phyloP scores from a whole-genome alignment of 2,113 vertebrate species.

The Sylvietta virens region DNA sequence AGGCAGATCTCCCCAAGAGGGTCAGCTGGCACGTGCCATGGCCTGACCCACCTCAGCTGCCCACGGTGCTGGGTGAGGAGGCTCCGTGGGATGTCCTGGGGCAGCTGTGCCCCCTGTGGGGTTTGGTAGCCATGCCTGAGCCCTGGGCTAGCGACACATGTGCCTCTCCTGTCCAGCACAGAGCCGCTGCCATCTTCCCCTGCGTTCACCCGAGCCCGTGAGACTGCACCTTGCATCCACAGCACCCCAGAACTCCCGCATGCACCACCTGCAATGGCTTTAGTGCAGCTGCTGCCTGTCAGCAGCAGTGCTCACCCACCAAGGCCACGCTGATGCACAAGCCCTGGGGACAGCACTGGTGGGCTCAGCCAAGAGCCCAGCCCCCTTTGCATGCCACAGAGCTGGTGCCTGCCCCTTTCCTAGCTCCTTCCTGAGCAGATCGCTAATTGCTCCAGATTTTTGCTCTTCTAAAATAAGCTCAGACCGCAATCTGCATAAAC shows the following conservation, averaged over 20 bases:
- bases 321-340: rapidly evolving
- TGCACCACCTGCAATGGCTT: rapidly evolving
- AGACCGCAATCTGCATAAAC: background rate
- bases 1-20: rapidly evolving
- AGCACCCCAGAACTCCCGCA: rapidly evolving
- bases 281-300: background rate
- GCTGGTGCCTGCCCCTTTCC: background rate
- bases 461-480: constrained; percentile 39
- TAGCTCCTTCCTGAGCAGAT: background rate
- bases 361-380: background rate
- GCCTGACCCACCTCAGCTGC: background rate
- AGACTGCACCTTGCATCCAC: background rate
- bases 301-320: rapidly evolving
- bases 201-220: background rate
- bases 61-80: background rate
- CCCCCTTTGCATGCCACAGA: background rate
- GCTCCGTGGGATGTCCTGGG: rapidly evolving
- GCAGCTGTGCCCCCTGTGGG: background rate
- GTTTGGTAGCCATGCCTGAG: rapidly evolving
- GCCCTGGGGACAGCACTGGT: background rate
- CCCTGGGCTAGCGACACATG: background rate
- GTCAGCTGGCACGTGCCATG: rapidly evolving
- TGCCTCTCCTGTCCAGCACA: background rate
- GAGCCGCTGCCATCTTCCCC: background rate
- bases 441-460: constrained; percentile 26